phyloP scores from a whole-genome alignment of 2,797 vertebrate genomes.

The Leptodactylus fallax region DNA sequence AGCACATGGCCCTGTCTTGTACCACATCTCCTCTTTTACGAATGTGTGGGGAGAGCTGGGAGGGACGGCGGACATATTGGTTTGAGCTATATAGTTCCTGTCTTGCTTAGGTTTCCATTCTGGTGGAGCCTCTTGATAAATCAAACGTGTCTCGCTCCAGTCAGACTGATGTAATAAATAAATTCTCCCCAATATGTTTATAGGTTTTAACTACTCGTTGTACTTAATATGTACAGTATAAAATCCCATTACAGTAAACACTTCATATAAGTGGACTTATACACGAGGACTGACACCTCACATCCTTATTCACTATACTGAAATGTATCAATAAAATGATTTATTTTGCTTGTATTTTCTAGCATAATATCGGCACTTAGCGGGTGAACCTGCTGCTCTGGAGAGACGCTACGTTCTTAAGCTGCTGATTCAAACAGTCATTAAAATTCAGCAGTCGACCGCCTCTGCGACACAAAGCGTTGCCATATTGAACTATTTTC shows the following conservation, averaged over 20 bases:
- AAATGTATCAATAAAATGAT: not conserved
- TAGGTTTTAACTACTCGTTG: too few species aligned
- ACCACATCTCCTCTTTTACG: too few species aligned
- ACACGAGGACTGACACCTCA: not conserved
- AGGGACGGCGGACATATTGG: too few species aligned
- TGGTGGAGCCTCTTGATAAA: too few species aligned
- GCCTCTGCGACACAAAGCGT: slow-evolving; percentile 13
- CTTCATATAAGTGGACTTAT: not conserved
- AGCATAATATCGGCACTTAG: not conserved
- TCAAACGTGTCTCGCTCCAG: too few species aligned
- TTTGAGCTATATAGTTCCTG: too few species aligned
- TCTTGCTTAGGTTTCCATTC: too few species aligned
- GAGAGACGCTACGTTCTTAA: not conserved
- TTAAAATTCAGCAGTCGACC: slow-evolving; percentile 30
- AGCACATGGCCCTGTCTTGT: too few species aligned
- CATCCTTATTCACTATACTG: not conserved
- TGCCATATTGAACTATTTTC: slow-evolving; percentile 19
- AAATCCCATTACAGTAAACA: not conserved
- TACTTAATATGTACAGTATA: not conserved
- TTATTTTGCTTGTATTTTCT: slow-evolving; percentile 7
- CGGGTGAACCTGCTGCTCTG: not conserved
- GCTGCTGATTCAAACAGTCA: slow-evolving; percentile 8
- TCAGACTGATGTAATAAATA: too few species aligned
- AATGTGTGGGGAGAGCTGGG: too few species aligned
- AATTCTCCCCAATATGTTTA: too few species aligned